A percentile compares a stretch with the other conserved stretches of the same genome.
These are phyloP conservation scores for Silurus lanzhouensis DNA, from an alignment of 2,797 vertebrate genomes.

Conservation along the genomic window DNA sequence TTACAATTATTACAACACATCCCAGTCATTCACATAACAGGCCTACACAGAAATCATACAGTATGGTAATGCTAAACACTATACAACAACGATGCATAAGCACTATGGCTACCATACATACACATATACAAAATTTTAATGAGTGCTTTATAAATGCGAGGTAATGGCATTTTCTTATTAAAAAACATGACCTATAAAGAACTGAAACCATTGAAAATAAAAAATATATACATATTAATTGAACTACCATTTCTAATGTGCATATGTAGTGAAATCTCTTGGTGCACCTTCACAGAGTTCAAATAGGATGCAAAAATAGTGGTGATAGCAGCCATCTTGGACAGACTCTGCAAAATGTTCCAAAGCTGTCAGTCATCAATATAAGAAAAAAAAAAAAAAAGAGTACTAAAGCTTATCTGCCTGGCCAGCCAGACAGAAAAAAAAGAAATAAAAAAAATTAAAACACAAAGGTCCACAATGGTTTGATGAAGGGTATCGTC, in stretches of 20 bases:
- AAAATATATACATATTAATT: conserved; percentile 42
- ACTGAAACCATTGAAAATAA: conserved; percentile 60
- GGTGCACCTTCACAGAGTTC: conserved; percentile 55
- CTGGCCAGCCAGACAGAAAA: conserved; percentile 81
- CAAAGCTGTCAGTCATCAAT: conserved; percentile 65
- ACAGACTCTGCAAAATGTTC: conserved; percentile 70
- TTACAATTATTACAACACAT: conserved; percentile 58
- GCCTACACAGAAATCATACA: conserved; percentile 61
- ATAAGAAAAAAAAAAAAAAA: conserved; percentile 68
- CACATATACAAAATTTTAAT: conserved; percentile 75
- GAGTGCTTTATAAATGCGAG: conserved; percentile 68
- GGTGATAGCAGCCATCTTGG: conserved; percentile 63
- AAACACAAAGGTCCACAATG: conserved; percentile 57
- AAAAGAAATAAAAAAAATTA: conserved; percentile 70
- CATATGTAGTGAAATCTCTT: conserved; percentile 57
- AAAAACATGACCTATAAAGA: conserved; percentile 66
- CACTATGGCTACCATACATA: conserved; percentile 74
- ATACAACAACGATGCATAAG: conserved; percentile 65
- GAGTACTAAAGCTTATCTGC: conserved; percentile 67
- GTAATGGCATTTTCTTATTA: conserved; percentile 69
- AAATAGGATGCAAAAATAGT: conserved; percentile 57
- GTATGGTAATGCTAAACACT: conserved; percentile 68
- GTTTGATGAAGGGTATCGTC: conserved; percentile 51
- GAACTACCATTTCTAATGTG: conserved; percentile 39
- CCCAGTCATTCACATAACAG: conserved; percentile 68